Percentiles rank a stretch among this genome's conserved stretches.
Evolutionary conservation across 2,888 invertebrate species (phyloP).

Genomic region (Drosophila longiperda): DNA sequence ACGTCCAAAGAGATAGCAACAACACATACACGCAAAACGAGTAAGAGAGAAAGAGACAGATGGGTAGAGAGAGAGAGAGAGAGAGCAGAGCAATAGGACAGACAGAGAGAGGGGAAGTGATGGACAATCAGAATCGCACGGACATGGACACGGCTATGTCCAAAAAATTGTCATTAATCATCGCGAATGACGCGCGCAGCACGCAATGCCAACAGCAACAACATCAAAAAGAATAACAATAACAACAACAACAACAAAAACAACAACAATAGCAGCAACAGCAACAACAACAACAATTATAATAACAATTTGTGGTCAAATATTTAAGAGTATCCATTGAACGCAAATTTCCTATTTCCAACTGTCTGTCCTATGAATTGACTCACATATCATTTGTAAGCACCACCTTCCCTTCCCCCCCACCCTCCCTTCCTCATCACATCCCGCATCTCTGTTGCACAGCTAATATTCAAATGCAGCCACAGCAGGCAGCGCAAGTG

Average conservation of each 20-base stretch:
- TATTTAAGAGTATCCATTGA: constrained; percentile 62
- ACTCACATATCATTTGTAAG: constrained; percentile 25
- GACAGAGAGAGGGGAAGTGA: constrained; percentile 2
- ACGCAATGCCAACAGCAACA: constrained; percentile 52
- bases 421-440: not conserved
- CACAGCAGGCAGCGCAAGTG: constrained; percentile 23
- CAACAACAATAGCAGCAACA: not conserved
- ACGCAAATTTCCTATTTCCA: constrained; percentile 60
- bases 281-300: constrained; percentile 50
- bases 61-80: not conserved
- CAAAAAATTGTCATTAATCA: constrained; percentile 75
- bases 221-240: constrained; percentile 13
- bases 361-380: constrained; percentile 11
- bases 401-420: no score
- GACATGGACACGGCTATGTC: constrained; percentile 52
- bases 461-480: constrained; percentile 23
- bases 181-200: constrained; percentile 60
- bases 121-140: constrained; percentile 40
- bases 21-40: constrained; percentile 8
- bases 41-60: constrained; percentile 12
- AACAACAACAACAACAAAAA: constrained; percentile 1
- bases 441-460: not conserved
- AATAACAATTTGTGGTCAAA: constrained; percentile 76
- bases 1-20: constrained; percentile 47
- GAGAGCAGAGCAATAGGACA: not conserved